These are phyloP conservation scores for Acyrthosiphon pisum DNA, from an alignment of 1,140 invertebrate genomes.

Conservation along the genomic window DNA sequence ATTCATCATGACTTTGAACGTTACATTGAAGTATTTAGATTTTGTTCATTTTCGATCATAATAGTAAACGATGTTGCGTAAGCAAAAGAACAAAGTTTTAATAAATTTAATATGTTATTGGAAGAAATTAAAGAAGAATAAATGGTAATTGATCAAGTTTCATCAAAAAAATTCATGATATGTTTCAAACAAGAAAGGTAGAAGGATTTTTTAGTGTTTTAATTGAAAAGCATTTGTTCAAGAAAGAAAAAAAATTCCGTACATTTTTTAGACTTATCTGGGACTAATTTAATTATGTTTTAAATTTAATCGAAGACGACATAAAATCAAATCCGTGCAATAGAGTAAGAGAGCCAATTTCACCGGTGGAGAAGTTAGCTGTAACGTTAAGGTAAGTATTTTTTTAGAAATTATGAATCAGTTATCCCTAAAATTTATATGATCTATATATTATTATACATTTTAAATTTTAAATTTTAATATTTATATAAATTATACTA, in stretches of 20 bases:
- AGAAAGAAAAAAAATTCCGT: background rate
- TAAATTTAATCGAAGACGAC: constrained; percentile 6
- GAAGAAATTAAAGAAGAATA: background rate
- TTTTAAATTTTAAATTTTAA: no score
- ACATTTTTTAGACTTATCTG: background rate
- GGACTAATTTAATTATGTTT: background rate
- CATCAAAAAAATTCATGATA: background rate
- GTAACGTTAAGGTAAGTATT: background rate
- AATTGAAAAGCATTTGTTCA: background rate
- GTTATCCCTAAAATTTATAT: no score
- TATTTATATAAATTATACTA: no score
- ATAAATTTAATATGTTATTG: no score
- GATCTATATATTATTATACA: no score
- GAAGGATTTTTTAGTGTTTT: constrained; percentile 1
- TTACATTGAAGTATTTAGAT: no score
- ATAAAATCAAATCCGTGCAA: background rate
- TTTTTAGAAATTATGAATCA: no score
- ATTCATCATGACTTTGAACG: no score
- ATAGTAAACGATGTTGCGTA: no score
- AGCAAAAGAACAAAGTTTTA: no score
- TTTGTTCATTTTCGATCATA: no score
- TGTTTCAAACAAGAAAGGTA: background rate
- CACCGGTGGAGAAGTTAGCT: background rate
- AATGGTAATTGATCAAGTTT: background rate
- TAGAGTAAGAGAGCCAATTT: no score